These are phyloP conservation scores for Speoplatyrhinus poulsoni DNA, from an alignment of 2,113 vertebrate species.

Conservation along the genomic window DNA sequence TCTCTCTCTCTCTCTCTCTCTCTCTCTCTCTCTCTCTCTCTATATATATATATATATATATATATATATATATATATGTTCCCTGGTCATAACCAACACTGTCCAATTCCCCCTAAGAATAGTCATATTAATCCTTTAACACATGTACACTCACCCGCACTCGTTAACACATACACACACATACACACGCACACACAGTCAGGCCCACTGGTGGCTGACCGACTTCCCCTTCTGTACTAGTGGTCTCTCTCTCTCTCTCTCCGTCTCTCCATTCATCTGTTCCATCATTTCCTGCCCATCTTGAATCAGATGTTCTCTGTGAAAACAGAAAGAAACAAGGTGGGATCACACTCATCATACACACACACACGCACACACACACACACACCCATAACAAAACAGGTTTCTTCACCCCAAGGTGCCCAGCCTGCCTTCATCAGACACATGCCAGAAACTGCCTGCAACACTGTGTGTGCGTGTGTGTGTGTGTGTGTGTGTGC, in stretches of 20 bases:
- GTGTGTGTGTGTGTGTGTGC: neutral
- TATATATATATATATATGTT: too few species aligned
- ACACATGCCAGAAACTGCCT: constrained; percentile 45
- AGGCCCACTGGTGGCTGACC: constrained; percentile 30
- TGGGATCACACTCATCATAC: constrained; percentile 16
- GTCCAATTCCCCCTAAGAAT: too few species aligned
- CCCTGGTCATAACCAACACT: too few species aligned
- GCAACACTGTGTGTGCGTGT: constrained; percentile 15
- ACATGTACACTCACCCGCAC: neutral
- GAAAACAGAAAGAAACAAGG: constrained; percentile 48
- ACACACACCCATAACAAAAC: constrained; percentile 13
- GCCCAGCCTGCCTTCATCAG: constrained; percentile 48
- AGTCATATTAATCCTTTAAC: neutral
- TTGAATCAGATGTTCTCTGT: constrained; percentile 62
- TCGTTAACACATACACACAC: neutral
- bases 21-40: too few species aligned
- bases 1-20: too few species aligned
- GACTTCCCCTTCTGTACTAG: constrained; percentile 29
- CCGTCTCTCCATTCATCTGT: constrained; percentile 2
- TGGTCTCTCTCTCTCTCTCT: constrained; percentile 25
- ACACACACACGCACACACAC: constrained; percentile 2
- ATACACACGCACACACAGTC: constrained; percentile 5
- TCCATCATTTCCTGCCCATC: constrained; percentile 13
- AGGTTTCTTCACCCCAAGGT: constrained; percentile 54
- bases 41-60: too few species aligned